These are phyloP conservation scores for Lycophotia porphyrea DNA, from an alignment of 2,888 invertebrate genomes.

Conservation along the genomic window DNA sequence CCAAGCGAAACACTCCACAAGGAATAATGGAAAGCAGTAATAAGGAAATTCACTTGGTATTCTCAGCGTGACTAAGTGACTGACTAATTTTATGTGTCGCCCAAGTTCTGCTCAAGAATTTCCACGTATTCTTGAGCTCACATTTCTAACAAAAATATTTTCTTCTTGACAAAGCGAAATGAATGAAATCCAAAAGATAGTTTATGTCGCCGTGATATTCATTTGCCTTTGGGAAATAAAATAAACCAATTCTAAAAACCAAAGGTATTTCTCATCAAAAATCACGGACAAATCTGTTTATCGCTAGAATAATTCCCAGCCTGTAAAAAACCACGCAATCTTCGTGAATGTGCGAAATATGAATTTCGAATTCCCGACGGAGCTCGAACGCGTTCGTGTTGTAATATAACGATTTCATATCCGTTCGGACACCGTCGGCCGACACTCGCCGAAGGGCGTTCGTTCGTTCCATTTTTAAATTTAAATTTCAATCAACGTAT, in stretches of 20 bases:
- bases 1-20: conserved; percentile 1
- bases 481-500: conserved; percentile 56
- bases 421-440: conserved; percentile 51
- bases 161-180: not conserved
- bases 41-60: conserved; percentile 13
- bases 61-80: conserved; percentile 5
- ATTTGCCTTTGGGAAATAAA: not conserved
- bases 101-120: conserved; percentile 20
- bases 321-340: conserved; percentile 51
- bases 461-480: conserved; percentile 59
- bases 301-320: conserved; percentile 30
- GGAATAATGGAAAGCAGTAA: conserved; percentile 17
- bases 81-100: conserved; percentile 4
- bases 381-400: conserved; percentile 45
- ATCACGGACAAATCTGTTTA: conserved; percentile 31
- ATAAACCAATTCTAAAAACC: conserved; percentile 17
- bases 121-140: not conserved
- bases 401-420: conserved; percentile 64
- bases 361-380: conserved; percentile 53
- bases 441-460: conserved; percentile 46
- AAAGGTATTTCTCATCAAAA: conserved; percentile 17
- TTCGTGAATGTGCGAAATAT: conserved; percentile 41
- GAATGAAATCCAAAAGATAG: not conserved
- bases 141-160: not conserved
- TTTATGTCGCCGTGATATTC: not conserved